Percentiles rank a stretch among this genome's conserved stretches.
These are phyloP conservation scores for Indri indri DNA, from an alignment of 2,113 vertebrate genomes.

Conservation along the genomic window DNA sequence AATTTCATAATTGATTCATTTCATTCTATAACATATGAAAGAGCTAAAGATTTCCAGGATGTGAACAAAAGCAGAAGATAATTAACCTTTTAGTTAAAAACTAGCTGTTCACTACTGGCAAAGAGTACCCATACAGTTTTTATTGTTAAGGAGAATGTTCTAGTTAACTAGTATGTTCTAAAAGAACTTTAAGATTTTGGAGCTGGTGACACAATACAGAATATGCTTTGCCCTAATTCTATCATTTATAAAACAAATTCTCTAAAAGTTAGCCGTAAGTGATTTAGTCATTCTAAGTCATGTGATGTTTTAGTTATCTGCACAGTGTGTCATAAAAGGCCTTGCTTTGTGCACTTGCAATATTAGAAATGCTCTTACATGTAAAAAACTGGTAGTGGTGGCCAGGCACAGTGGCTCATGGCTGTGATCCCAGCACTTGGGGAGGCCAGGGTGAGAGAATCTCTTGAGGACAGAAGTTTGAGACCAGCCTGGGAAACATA, in stretches of 20 bases:
- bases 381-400: background rate
- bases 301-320: background rate
- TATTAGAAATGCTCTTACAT: background rate
- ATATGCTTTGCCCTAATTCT: conserved; percentile 12
- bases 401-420: too few species aligned
- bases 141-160: background rate
- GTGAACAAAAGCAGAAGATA: background rate
- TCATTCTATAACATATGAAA: background rate
- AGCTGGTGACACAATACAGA: background rate
- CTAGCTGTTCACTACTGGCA: background rate
- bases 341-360: background rate
- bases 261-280: background rate
- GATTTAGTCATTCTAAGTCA: background rate
- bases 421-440: too few species aligned
- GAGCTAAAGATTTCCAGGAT: background rate
- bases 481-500: too few species aligned
- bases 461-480: too few species aligned
- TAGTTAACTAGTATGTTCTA: background rate
- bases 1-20: conserved; percentile 27
- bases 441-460: too few species aligned
- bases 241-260: background rate
- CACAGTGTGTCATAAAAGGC: background rate
- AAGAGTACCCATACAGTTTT: background rate
- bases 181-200: background rate
- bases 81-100: background rate